These are phyloP conservation scores for Trematomus loennbergii DNA, from an alignment of 2,113 vertebrate genomes.

Conservation along the genomic window DNA sequence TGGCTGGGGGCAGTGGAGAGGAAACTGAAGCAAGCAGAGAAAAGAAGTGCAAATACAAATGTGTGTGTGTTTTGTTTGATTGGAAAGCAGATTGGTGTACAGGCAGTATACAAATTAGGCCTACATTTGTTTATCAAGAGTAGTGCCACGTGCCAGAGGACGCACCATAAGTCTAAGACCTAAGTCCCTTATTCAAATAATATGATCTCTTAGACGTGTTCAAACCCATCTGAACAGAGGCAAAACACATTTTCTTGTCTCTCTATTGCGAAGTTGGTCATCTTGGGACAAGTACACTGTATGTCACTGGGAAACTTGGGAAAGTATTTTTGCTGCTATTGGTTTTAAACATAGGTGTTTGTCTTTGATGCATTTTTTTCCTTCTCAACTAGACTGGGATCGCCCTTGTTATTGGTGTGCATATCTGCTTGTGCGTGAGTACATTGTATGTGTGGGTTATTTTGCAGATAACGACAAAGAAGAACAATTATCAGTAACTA, in stretches of 20 bases:
- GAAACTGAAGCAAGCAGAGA: conserved; percentile 41
- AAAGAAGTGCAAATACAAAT: conserved; percentile 17
- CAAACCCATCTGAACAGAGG: conserved; percentile 30
- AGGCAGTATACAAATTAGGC: conserved; percentile 32
- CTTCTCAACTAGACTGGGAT: conserved; percentile 50
- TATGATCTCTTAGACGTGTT: conserved; percentile 16
- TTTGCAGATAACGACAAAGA: conserved; percentile 47
- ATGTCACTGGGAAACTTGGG: conserved; percentile 74
- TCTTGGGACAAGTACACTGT: conserved; percentile 45
- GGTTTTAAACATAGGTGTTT: conserved; percentile 77
- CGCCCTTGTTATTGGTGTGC: conserved; percentile 48
- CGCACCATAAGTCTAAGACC: conserved; percentile 67
- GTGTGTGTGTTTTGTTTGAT: conserved; percentile 44
- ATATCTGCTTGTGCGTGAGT: conserved; percentile 35
- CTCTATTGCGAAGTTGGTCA: conserved; percentile 42
- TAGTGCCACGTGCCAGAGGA: conserved; percentile 49
- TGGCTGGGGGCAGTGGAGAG: conserved; percentile 84
- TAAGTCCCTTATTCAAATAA: conserved; percentile 56
- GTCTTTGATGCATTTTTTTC: conserved; percentile 56
- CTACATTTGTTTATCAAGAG: conserved; percentile 30
- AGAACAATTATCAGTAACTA: conserved; percentile 53
- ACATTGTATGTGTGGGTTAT: conserved; percentile 28
- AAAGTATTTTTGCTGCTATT: conserved; percentile 88
- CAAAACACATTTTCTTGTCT: conserved; percentile 45
- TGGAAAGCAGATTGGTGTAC: conserved; percentile 47